Base-by-base conservation (phyloP, 2,888 invertebrate genomes). In the Nephrotoma flavescens region DNA sequence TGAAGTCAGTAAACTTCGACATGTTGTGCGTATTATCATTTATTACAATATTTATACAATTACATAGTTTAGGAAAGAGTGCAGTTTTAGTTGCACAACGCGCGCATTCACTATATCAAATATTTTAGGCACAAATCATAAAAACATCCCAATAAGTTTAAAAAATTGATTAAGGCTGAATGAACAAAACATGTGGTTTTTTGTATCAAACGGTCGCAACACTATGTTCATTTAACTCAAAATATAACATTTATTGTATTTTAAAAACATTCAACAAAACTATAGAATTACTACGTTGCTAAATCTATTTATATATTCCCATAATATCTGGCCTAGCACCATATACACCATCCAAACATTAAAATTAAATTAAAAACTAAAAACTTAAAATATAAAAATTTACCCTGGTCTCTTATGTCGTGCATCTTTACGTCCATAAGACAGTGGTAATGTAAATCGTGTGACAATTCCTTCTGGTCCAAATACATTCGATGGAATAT, bases 361-460 rank as follows among this genome's bases (percentile, higher is more conserved):
- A 71, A 31, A 31, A 83, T 41, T 84, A 84, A 84, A 84, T 84
- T 19, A 42, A 42, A 85, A 85, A 42, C 2, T 12, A 45, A 45
- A 85, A 44, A 85, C 42, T 15, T 44, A 85, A 44, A 85, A 44
- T 15, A 84, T 15, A 42, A 85, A 85, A 42, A 91, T 93, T 94
- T 94, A 96, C 96, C 96, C 96, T 94, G 95, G 95, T 92, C 96
- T 94, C 92, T 96, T 96, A 92, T 96, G 96, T 91, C 95, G 95
- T 89, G 93, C 93, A 92, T 94, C 94, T 93, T 95, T 95, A 92
- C 95, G 94, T 93, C 95, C 95, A 93, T 95, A 95, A 92, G 95
- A 95, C 92, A 96, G 93, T 90, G 95, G 95, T 93, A 95, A 93
- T 90, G 94, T 95, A 93, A 95, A 94, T 92, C 94, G 93, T 89